Evolutionary conservation across 2,113 vertebrate genomes (phyloP), one percentile per base, ranked within the genome.

Genomic region (Guaruba guarouba): DNA sequence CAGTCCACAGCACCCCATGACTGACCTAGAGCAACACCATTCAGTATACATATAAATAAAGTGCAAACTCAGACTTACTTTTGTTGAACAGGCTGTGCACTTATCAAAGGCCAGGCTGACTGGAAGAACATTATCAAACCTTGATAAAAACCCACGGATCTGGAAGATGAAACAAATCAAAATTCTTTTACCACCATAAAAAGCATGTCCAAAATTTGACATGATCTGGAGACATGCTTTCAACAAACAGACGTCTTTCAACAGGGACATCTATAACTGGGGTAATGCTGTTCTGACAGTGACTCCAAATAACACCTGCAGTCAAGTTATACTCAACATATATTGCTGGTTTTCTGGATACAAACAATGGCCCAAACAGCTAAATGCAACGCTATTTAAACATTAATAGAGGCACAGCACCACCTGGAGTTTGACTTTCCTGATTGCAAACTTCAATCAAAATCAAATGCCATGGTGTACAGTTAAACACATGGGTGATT

Each of bases 21-120:
- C 7, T 23, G 31, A 62, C 10, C 20, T 12, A 44, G 62, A 55
- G 59, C 7, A 61, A 55, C 12, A 66, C 5, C 25, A 25, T 55
- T 59, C 51, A 35, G 9, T 80, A 29, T 29, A 79, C 17, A 22
- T 10, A 17, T 3, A 84, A 83, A 68, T 12, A 12, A 88, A 91
- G 62, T 19, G 54, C 35, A 84, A 82, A 79, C 14, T 33, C 44
- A 68, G 77, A 98, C 98, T 98, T 98, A 99, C 99, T 96, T 98
- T 98, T 64, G 98, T 84, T 48, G 99, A 99, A 96, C 99, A 99
- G 90, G 99, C 99, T 13, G 99, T 99, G 97, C 99, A 99, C 96
- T 99, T 99, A 97, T 99, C 99, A 96, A 99, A 99, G 2, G 99
- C 99, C 96, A 99, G 97, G 93, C 99, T 99, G 88, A 99, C 99